Evolutionary conservation across 2,797 vertebrate genomes (phyloP).

Genomic region (Atherinosoma microstoma): DNA sequence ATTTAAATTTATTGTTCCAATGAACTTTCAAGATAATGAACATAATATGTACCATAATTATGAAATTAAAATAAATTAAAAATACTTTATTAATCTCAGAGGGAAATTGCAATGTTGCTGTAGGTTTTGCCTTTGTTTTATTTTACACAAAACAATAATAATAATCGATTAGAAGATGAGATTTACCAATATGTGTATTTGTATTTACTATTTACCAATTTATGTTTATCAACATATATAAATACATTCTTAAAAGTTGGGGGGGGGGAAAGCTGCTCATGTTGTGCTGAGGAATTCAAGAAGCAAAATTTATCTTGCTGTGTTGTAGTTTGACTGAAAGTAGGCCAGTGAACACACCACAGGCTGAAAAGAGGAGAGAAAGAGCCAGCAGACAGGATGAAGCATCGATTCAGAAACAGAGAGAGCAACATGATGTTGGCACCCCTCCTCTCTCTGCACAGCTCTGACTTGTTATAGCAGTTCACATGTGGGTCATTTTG

Average conservation of each 20-base stretch:
- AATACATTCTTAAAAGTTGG: not conserved
- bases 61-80: not conserved
- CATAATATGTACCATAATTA: too few species aligned
- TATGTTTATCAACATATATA: too few species aligned
- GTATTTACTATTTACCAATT: too few species aligned
- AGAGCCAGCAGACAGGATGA: conserved; percentile 40
- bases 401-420: conserved; percentile 21
- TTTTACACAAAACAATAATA: not conserved
- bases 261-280: not conserved
- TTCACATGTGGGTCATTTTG: conserved; percentile 58
- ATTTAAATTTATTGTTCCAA: too few species aligned
- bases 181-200: too few species aligned
- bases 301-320: conserved; percentile 42
- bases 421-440: conserved; percentile 40
- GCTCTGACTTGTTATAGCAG: conserved; percentile 29
- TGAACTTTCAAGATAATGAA: too few species aligned
- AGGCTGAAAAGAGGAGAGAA: conserved; percentile 44
- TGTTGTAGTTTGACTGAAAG: conserved; percentile 64
- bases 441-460: conserved; percentile 28
- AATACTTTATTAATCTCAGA: not conserved
- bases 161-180: not conserved
- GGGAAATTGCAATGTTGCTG: not conserved
- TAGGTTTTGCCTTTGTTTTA: not conserved
- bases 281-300: conserved; percentile 42
- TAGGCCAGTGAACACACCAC: conserved; percentile 64